Conservation (phyloP, 1,140 invertebrate genomes). For the Nautilus pompilius region DNA sequence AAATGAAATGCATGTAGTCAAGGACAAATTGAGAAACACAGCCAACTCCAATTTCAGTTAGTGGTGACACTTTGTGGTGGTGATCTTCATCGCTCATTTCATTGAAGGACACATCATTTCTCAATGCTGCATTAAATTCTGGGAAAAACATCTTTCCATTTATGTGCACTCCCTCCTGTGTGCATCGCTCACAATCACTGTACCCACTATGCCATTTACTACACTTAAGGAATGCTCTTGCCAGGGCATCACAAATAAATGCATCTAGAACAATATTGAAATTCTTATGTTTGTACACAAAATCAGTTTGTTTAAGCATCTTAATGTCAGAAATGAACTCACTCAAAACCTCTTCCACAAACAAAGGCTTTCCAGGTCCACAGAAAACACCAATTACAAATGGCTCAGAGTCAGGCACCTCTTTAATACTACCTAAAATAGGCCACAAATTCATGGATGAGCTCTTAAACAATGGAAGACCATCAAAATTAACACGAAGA, state of each 20-base stretch:
- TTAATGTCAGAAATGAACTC: slow-evolving; percentile 33
- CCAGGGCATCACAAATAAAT: slow-evolving; percentile 52
- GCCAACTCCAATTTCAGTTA: slow-evolving; percentile 34
- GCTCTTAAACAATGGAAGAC: slow-evolving; percentile 12
- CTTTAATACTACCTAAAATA: slow-evolving; percentile 21
- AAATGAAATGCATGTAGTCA: slow-evolving; percentile 55
- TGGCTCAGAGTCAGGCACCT: background rate
- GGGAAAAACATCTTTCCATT: slow-evolving; percentile 23
- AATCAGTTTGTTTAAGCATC: background rate
- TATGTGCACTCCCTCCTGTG: slow-evolving; percentile 16
- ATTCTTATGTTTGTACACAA: slow-evolving; percentile 12
- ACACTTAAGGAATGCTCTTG: slow-evolving; percentile 48
- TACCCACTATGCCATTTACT: slow-evolving; percentile 41
- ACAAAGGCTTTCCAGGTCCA: slow-evolving; percentile 35
- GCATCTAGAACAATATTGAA: slow-evolving; percentile 22
- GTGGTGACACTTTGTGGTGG: slow-evolving; percentile 31
- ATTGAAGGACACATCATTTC: slow-evolving; percentile 27
- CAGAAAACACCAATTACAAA: slow-evolving; percentile 26
- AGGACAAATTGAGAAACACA: slow-evolving; percentile 44
- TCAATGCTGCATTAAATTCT: slow-evolving; percentile 11
- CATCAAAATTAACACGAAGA: slow-evolving; percentile 8
- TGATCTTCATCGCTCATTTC: slow-evolving; percentile 37
- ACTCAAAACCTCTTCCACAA: slow-evolving; percentile 20
- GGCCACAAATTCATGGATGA: slow-evolving; percentile 18
- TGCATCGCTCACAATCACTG: slow-evolving; percentile 24